These are phyloP conservation scores for Hoplodrina blanda DNA, from an alignment of 2,888 invertebrate genomes.

Conservation along the genomic window DNA sequence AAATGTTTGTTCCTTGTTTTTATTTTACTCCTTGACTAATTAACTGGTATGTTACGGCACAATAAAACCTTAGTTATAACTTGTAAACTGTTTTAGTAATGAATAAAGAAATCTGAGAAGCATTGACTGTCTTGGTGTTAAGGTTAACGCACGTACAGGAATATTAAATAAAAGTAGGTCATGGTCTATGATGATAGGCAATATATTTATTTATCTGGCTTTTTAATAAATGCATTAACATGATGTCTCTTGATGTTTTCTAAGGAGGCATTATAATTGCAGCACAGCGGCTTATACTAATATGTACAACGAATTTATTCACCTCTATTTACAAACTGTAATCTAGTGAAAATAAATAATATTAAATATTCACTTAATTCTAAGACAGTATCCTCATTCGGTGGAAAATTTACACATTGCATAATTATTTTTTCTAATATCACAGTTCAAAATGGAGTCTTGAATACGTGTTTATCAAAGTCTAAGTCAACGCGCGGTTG, in stretches of 20 bases:
- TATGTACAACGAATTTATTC: conserved; percentile 80
- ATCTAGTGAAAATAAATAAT: conserved; percentile 83
- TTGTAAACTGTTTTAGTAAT: too few relatives aligned
- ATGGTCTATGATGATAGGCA: conserved; percentile 57
- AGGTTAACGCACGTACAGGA: not conserved
- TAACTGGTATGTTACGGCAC: not conserved
- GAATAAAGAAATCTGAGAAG: not conserved
- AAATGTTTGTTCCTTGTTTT: conserved; percentile 21
- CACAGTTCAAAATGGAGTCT: conserved; percentile 88
- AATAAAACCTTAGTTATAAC: not conserved
- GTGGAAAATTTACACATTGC: conserved; percentile 79
- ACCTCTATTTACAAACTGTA: conserved; percentile 79
- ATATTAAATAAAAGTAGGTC: conserved; percentile 24
- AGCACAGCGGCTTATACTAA: conserved; percentile 68
- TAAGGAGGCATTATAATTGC: conserved; percentile 62
- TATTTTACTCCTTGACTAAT: conserved; percentile 14
- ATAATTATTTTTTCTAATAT: conserved; percentile 77
- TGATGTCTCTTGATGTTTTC: conserved; percentile 66
- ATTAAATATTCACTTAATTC: conserved; percentile 75
- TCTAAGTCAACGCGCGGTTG: conserved; percentile 64
- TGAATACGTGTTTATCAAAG: conserved; percentile 80
- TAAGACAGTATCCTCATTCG: conserved; percentile 69
- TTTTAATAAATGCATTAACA: conserved; percentile 81
- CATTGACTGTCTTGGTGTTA: not conserved
- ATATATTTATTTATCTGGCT: conserved; percentile 75